These are phyloP conservation scores for Rhabdophis nuchalis DNA, from an alignment of 2,797 vertebrate species.

Conservation along the genomic window DNA sequence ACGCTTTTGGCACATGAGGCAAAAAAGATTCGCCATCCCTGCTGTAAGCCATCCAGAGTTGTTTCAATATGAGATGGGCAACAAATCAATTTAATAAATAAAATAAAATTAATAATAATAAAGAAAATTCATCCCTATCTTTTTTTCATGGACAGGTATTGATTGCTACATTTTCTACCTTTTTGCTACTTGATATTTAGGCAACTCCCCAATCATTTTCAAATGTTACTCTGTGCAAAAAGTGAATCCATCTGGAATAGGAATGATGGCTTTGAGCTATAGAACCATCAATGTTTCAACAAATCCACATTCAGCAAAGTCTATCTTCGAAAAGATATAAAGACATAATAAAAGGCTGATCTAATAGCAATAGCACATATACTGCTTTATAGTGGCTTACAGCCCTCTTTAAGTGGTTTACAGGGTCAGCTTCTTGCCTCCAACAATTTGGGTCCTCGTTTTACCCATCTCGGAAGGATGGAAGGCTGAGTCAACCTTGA, in stretches of 20 bases:
- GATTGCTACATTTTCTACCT: neutral
- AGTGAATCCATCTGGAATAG: neutral
- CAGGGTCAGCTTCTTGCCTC: too few relatives aligned
- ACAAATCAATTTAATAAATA: too few relatives aligned
- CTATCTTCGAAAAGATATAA: neutral
- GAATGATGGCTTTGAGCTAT: neutral
- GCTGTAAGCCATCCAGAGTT: too few relatives aligned
- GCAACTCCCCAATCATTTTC: neutral
- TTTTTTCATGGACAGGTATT: neutral
- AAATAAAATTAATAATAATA: neutral
- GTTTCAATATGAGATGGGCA: too few relatives aligned
- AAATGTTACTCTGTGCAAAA: neutral
- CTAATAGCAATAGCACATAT: too few relatives aligned
- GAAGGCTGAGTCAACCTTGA: too few relatives aligned
- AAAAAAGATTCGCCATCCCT: too few relatives aligned
- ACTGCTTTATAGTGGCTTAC: too few relatives aligned
- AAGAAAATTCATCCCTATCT: neutral
- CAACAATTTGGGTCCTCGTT: too few relatives aligned
- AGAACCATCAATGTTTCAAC: neutral
- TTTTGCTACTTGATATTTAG: neutral
- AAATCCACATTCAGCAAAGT: neutral
- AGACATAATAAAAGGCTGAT: neutral
- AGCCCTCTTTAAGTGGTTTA: too few relatives aligned
- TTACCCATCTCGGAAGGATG: too few relatives aligned
- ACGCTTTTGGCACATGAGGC: too few relatives aligned